Base-by-base conservation (phyloP, 2,888 invertebrate species). In the Helobdella robusta region DNA sequence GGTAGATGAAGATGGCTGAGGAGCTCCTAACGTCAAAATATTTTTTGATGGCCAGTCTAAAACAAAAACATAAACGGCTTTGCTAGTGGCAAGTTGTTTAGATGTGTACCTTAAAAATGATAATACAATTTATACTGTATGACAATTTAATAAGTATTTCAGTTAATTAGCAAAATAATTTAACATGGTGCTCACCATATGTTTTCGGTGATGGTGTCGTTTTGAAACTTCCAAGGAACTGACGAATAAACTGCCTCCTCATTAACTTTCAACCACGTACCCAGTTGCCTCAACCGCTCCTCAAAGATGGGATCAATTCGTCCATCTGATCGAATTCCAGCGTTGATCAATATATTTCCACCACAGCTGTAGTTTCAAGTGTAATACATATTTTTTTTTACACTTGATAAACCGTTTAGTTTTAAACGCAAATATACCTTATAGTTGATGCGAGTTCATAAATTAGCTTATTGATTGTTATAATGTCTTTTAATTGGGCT, bases 301-400 rank as follows among this genome's bases (percentile, higher is more conserved):
- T 91, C 87, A 79, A 87, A 91, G 75, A 93, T 87, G 0, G 89
- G 88, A 2, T 84, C 78, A 70, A 94, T 91, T 5, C 86, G 86
- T 2, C 93, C 93, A 72, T 90, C 89, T 75, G 87, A 88, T 0
- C 91, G 89, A 20, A 93, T 92, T 0, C 93, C 92, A 4, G 92
- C 84, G 75, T 93, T 93, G 74, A 90, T 84, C 20, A 89, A 78
- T 23, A 86, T 82, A 75, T 90, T 90, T 0, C 87, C 87, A 32
- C 80, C 80, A 69, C 78, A 80, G 68, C 80, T 81, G 70, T 30
- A 68, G 67, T 20, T 52, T 30, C n/a, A 15, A n/a, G n/a, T n/a
- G n/a, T n/a, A n/a, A n/a, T n/a, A n/a, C n/a, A n/a, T n/a, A n/a
- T n/a, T n/a, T n/a, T n/a, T n/a, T n/a, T n/a, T n/a, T n/a, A n/a